Conservation (phyloP, 2,797 vertebrate species). For the Ctenopoma kingsleyae region DNA sequence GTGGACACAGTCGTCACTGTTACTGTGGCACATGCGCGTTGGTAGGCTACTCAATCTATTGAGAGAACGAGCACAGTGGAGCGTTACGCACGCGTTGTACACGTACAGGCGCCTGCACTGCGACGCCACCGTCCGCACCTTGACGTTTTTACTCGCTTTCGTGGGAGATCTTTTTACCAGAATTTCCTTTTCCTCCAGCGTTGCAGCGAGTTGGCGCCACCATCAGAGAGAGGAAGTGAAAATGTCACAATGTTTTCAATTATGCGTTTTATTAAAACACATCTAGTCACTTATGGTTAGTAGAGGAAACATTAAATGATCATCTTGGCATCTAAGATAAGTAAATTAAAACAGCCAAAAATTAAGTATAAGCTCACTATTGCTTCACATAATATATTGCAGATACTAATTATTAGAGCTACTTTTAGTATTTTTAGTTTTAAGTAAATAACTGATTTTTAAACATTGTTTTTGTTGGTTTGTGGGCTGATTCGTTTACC, state of each 20-base stretch:
- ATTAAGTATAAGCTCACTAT: too few species aligned
- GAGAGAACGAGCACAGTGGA: accelerated
- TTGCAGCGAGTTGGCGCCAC: conserved; percentile 48
- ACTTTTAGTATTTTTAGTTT: too few species aligned
- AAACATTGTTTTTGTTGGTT: background rate
- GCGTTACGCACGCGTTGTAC: conserved; percentile 12
- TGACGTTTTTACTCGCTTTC: background rate
- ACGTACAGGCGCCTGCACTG: accelerated
- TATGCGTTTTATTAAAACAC: background rate
- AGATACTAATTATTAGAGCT: background rate
- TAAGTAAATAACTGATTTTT: background rate
- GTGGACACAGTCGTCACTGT: accelerated
- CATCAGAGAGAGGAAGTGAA: conserved; percentile 28
- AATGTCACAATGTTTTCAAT: background rate
- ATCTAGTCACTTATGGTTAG: too few species aligned
- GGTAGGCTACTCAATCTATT: accelerated
- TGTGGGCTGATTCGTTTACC: background rate
- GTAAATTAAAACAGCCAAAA: too few species aligned
- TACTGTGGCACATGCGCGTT: background rate
- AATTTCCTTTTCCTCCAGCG: conserved; percentile 20
- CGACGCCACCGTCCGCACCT: background rate
- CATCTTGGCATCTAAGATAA: too few species aligned
- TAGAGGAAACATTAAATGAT: background rate
- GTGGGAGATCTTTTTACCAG: conserved; percentile 2
- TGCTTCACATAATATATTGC: background rate